Base-by-base conservation (phyloP, 1,140 invertebrate species). In the Euwallacea fornicatus region DNA sequence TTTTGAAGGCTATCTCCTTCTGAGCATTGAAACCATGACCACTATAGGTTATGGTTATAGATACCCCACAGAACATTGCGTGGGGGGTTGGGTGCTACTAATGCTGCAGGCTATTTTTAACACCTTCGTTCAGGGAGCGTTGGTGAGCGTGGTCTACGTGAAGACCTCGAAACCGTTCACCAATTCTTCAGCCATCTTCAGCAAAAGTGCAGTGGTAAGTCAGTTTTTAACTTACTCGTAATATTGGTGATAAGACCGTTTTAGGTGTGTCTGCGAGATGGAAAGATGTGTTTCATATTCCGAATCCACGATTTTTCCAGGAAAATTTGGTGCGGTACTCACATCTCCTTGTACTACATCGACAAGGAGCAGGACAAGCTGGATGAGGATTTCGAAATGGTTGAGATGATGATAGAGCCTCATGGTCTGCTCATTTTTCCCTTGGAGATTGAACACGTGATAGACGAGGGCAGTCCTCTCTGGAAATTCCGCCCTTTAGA, bases 341-440 rank as follows among this genome's bases (percentile, higher is more conserved):
- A 74, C 33, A 76, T 79, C 43, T 76, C 72, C 42, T 56, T 75
- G 47, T 76, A 76, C 60, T 77, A 77, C 60, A 71, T 77, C n/a
- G 67, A 77, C 53, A 77, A 77, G 63, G 70, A 76, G 16, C 58
- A 64, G n/a, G 47, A 59, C 21, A 50, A 62, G 42, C 16, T 56
- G 42, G 73, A 75, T 55, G 66, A 59, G 11, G 67, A 75, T 66
- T 68, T 73, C 58, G 60, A 74, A 50, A 72, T 78, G 61, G 9
- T 73, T 66, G 69, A 77, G 73, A 75, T 82, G 58, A 69, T 73
- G 15, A 69, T 78, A 0, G 71, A 79, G 69, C 72, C 75, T 13
- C 61, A 76, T 50, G 77, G 83, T 83, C 41, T 89, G 46, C 82
- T 90, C 0, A 80, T 89, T 6, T 89, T 88, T 85, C 88, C 89